phyloP scores from a whole-genome alignment of 2,113 vertebrate genomes.

The Cryptomyrus ogoouensis region DNA sequence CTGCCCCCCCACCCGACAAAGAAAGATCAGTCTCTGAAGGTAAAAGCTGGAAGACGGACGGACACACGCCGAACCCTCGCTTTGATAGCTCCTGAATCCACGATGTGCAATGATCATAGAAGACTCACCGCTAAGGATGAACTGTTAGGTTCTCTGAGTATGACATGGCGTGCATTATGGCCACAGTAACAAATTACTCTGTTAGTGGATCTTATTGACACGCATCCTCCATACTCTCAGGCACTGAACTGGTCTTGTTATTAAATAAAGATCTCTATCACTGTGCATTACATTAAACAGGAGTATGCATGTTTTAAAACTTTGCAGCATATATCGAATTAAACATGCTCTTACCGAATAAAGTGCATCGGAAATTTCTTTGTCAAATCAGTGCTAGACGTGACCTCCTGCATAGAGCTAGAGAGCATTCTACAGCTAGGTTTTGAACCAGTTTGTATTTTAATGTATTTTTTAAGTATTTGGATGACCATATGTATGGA shows the following conservation, averaged over 20 bases:
- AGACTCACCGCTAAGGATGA: constrained; percentile 29
- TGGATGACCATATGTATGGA: not conserved
- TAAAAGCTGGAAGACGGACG: constrained; percentile 18
- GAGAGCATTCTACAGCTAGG: not conserved
- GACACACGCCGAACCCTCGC: constrained; percentile 23
- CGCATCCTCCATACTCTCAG: not conserved
- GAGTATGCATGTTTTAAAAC: not conserved
- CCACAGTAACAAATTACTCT: constrained; percentile 11
- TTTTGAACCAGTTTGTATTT: not conserved
- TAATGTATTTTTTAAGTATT: not conserved
- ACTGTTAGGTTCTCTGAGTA: constrained; percentile 18
- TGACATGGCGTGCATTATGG: not conserved
- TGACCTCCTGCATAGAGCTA: not conserved
- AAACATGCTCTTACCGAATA: not conserved
- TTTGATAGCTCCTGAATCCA: constrained; percentile 31
- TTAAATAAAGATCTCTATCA: not conserved
- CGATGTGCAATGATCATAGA: constrained; percentile 30
- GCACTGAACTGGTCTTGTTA: not conserved
- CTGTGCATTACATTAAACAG: not conserved
- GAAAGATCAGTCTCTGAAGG: constrained; percentile 20
- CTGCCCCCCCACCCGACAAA: not conserved
- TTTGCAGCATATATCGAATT: not conserved
- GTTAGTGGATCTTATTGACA: not conserved
- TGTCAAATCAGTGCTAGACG: not conserved
- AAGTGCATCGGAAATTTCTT: not conserved